Base-by-base conservation (phyloP, 1,140 invertebrate species). In the Teleopsis dalmanni region DNA sequence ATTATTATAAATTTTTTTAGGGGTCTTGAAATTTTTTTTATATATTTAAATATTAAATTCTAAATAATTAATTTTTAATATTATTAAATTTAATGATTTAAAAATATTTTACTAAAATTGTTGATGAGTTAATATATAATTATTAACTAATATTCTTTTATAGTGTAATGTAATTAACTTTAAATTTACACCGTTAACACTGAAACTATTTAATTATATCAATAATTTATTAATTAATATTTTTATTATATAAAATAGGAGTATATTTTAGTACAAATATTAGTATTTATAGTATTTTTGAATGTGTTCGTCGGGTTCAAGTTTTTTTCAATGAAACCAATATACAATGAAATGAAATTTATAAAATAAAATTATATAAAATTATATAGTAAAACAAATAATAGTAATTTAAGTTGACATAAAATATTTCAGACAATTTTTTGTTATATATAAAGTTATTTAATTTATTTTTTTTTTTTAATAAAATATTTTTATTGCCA, bases 251-350 rank as follows among this genome's bases (percentile, higher is more conserved):
- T 26, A 50, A 9, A 26, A 43, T 41, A 41, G 31, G 10, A 16
- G 22, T 26, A 40, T 41, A n/a, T 18, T 48, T 48, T 41, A 22
- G 19, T 29, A 29, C 16, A 18, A 11, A 43, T 16, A 13, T 29
- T 16, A 4, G n/a, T 31, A 19, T 43, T 31, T 31, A 41, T 31
- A 31, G 19, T 10, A 14, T 38, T 37, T 50, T 34, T 34, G 44
- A 59, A 60, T 59, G 66, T 65, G 69, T 61, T 69, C 65, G 65
- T 69, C 65, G 56, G 65, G 65, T 69, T 70, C 65, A 69, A 69
- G 61, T 66, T 70, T 57, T 53, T 16, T 29, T 43, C 18, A 50
- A 16, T n/a, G 35, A 33, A 33, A 50, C 35, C 5, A 44, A 29
- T 22, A 42, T n/a, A 34, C 14, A 47, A 19, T 16, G 18, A 38